phyloP scores from a whole-genome alignment of 37 sponge, comb jelly and placozoan genomes.

The Agelas oroides region DNA sequence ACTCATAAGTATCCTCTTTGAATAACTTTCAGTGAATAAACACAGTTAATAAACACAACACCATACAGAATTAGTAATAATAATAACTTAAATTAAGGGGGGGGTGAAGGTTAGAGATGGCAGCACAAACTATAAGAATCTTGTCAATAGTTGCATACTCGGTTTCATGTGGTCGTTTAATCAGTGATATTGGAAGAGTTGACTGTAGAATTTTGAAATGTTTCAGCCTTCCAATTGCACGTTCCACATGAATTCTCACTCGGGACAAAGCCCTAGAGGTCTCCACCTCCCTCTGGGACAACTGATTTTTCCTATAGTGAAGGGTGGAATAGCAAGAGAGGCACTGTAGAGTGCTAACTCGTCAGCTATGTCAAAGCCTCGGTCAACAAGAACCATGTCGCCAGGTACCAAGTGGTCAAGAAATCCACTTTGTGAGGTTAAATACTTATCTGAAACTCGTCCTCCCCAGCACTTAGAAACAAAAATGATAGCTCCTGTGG shows the following conservation, averaged over 20 bases:
- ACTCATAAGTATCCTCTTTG: too few species aligned
- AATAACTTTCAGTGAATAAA: too few species aligned
- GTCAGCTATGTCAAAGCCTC: slow-evolving; percentile 50
- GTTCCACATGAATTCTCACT: too few species aligned
- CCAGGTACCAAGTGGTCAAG: slow-evolving; percentile 29
- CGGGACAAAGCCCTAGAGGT: slow-evolving; percentile 34
- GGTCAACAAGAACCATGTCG: slow-evolving; percentile 46
- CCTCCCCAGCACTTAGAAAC: slow-evolving; percentile 72
- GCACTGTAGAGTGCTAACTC: slow-evolving; percentile 34
- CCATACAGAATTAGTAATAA: too few species aligned
- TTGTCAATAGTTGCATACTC: too few species aligned
- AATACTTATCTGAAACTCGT: slow-evolving; percentile 45
- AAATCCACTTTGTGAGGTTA: slow-evolving; percentile 32
- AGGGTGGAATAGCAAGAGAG: slow-evolving; percentile 35
- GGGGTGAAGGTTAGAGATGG: too few species aligned
- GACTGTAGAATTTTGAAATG: slow-evolving; percentile 1
- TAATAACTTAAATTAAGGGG: too few species aligned
- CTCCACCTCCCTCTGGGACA: slow-evolving; percentile 42
- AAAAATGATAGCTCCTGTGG: slow-evolving; percentile 39
- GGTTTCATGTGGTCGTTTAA: slow-evolving; percentile 38
- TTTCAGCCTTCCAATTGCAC: too few species aligned
- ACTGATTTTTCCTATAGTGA: slow-evolving; percentile 41
- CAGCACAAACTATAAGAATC: too few species aligned
- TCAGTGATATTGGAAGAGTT: slow-evolving; percentile 32
- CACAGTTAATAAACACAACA: too few species aligned